Evolutionary conservation across 1,140 invertebrate genomes (phyloP).

Genomic region (Aporrectodea caliginosa): DNA sequence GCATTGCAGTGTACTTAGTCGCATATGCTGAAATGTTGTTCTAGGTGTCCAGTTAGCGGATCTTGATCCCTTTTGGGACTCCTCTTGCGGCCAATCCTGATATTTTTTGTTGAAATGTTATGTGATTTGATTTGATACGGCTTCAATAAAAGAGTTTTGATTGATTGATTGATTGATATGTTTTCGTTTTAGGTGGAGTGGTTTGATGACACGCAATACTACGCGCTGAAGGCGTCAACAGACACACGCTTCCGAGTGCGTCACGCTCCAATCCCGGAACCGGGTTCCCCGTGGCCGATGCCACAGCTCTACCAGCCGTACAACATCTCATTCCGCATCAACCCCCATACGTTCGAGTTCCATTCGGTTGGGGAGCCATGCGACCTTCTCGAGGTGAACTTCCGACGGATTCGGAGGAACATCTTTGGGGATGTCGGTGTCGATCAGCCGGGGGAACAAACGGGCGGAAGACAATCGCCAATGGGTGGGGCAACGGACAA

Average conservation of each 20-base stretch:
- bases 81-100: too few species aligned
- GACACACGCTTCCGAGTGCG: conserved; percentile 22
- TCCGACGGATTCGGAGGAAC: not conserved
- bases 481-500: too few species aligned
- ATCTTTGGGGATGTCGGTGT: not conserved
- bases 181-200: too few species aligned
- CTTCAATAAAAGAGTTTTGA: too few species aligned
- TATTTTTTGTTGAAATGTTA: too few species aligned
- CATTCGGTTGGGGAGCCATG: conserved; percentile 18
- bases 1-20: too few species aligned
- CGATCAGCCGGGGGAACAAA: not conserved
- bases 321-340: conserved; percentile 5
- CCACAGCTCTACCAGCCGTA: conserved; percentile 24
- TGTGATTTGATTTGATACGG: too few species aligned
- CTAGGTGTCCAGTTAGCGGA: too few species aligned
- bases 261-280: not conserved
- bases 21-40: too few species aligned
- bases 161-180: too few species aligned
- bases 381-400: not conserved
- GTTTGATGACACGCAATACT: conserved; percentile 16
- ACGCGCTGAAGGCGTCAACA: conserved; percentile 19
- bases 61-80: too few species aligned
- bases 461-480: not conserved
- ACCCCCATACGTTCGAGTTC: conserved; percentile 1
- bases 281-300: conserved; percentile 28